Conservation (phyloP, 1,140 invertebrate genomes). For the Spodoptera litura region DNA sequence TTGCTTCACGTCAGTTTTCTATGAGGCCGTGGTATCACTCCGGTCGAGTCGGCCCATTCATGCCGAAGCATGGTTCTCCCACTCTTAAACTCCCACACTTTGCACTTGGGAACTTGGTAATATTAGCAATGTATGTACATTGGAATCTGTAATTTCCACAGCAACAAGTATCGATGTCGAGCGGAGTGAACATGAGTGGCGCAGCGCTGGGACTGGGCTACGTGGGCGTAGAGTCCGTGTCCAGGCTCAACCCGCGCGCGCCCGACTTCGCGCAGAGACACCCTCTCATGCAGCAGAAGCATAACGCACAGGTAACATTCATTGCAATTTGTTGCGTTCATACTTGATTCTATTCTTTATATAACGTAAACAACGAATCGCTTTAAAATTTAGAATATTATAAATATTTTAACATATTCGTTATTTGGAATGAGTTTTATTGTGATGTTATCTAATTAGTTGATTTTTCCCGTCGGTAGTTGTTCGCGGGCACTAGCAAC, state of each 20-base stretch:
- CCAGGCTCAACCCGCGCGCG: slow-evolving; percentile 94
- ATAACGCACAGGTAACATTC: slow-evolving; percentile 70
- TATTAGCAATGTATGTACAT: not conserved
- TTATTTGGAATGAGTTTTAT: no score
- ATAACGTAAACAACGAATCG: no score
- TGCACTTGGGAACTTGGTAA: no score
- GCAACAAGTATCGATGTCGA: slow-evolving; percentile 75
- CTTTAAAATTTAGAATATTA: no score
- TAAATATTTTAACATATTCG: no score
- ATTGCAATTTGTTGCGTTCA: slow-evolving; percentile 32
- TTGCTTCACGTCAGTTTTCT: no score
- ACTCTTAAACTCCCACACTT: no score
- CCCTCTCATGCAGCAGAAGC: slow-evolving; percentile 83
- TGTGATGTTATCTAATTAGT: no score
- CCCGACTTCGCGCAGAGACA: slow-evolving; percentile 90
- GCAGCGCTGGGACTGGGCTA: slow-evolving; percentile 65
- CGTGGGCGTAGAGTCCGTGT: slow-evolving; percentile 86
- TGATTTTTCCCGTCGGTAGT: slow-evolving; percentile 69
- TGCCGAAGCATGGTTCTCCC: no score
- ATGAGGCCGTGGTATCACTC: no score
- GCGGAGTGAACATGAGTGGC: slow-evolving; percentile 65
- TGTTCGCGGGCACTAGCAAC: slow-evolving; percentile 71
- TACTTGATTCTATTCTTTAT: no score
- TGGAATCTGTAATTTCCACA: not conserved
- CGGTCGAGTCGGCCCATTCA: no score